Evolutionary conservation across 2,113 vertebrate genomes (phyloP), one percentile per base, ranked within the genome.

Genomic region (Falco punctatus): DNA sequence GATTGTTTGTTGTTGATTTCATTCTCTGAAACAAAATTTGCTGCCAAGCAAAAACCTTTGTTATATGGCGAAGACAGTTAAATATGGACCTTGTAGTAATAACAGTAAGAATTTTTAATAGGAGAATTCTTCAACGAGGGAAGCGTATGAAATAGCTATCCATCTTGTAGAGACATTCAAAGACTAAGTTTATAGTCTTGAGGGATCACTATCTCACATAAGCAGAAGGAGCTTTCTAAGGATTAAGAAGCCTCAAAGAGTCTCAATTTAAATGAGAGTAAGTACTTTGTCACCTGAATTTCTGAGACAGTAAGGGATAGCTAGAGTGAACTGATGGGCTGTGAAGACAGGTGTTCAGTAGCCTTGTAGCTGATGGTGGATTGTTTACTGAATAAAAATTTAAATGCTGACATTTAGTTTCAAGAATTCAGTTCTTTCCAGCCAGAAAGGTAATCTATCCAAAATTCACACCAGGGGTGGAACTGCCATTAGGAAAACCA

Each of bases 151-250:
- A 93, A 86, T 58, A 0, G 44, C 33, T 57, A 61, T 35, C 11
- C 26, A 66, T 72, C 27, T 48, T 77, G 46, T 22, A 66, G 33
- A 73, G 46, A 73, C 66, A n/a, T 75, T 70, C 58, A 81, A 67
- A 74, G 23, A 66, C 19, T 66, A 81, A 62, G 15, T 51, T 81
- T 71, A 32, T 57, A 73, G 59, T 54, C 67, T 51, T 90, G 49
- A 21, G 24, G n/a, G 51, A 90, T 86, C 67, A 88, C 22, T 88
- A 92, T 90, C 80, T 95, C 62, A 62, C 49, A 46, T 28, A 70
- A 83, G 32, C 85, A 95, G 86, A 92, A 93, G 80, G 32, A 87
- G 19, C 24, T 96, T 92, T 90, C 35, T 70, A 62, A 69, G 83
- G 82, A 93, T 95, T 94, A 79, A 80, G 58, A 88, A 69, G 32